phyloP scores from a whole-genome alignment of 2,888 invertebrate genomes.

The Dicyrtoma fusca region DNA sequence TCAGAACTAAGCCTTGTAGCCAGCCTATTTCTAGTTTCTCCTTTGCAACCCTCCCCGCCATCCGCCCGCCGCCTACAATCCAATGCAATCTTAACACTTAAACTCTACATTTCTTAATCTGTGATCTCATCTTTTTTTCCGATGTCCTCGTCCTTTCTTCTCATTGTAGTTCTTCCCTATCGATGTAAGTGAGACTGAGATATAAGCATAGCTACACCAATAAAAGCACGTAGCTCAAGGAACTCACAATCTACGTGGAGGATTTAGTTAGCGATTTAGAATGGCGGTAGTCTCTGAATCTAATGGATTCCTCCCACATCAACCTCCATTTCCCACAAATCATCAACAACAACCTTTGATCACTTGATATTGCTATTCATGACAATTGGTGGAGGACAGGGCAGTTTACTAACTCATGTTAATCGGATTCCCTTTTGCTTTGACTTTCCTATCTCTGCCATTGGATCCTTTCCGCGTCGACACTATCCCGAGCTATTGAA shows the following conservation, averaged over 20 bases:
- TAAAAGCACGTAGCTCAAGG: no score
- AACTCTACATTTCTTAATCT: not conserved
- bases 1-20: no score
- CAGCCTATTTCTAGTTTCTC: no score
- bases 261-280: no score
- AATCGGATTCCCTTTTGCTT: conserved; percentile 12
- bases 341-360: conserved; percentile 42
- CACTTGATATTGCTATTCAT: conserved; percentile 42
- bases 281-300: conserved; percentile 7
- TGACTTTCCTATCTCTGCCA: not conserved
- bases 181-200: no score
- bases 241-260: no score
- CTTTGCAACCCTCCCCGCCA: no score
- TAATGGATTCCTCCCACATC: conserved; percentile 49
- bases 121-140: conserved; percentile 11
- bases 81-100: not conserved
- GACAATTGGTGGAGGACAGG: conserved; percentile 25
- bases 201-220: no score
- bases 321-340: conserved; percentile 44
- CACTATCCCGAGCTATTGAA: conserved; percentile 19
- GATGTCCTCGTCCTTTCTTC: not conserved
- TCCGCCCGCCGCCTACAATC: not conserved
- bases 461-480: conserved; percentile 1
- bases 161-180: not conserved
- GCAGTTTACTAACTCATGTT: conserved; percentile 26